These are phyloP conservation scores for Andrena bucephala DNA, from an alignment of 2,888 invertebrate genomes.

Conservation along the genomic window DNA sequence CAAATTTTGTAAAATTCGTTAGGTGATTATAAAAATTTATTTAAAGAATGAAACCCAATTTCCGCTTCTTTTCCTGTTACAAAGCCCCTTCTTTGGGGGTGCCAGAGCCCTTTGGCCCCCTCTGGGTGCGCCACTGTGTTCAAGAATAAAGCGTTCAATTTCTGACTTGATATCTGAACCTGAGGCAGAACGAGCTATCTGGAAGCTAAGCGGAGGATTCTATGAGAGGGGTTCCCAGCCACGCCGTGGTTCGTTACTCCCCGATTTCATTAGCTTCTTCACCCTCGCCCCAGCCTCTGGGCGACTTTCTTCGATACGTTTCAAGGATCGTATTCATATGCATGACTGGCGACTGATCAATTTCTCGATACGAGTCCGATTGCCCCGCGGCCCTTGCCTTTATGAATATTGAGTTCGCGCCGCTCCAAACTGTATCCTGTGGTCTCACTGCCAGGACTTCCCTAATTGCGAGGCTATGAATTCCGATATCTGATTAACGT, in stretches of 20 bases:
- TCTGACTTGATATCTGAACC: neutral
- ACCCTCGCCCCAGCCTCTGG: neutral
- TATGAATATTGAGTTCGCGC: slow-evolving; percentile 46
- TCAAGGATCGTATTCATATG: slow-evolving; percentile 28
- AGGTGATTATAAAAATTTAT: too few species aligned
- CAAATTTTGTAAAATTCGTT: too few species aligned
- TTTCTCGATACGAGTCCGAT: slow-evolving; percentile 55
- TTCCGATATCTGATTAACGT: slow-evolving; percentile 54
- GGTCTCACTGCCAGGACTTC: slow-evolving; percentile 20
- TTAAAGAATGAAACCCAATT: too few species aligned
- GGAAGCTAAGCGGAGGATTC: neutral
- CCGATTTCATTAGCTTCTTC: slow-evolving; percentile 20
- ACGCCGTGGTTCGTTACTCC: slow-evolving; percentile 16
- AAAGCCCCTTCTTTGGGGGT: too few species aligned
- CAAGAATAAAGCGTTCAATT: neutral
- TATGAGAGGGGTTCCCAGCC: too few species aligned
- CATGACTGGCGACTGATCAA: slow-evolving; percentile 40
- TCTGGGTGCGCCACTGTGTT: too few species aligned
- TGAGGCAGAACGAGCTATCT: neutral
- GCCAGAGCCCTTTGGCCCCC: too few species aligned
- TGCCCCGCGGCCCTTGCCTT: slow-evolving; percentile 20
- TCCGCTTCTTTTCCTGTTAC: too few species aligned
- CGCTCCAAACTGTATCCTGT: slow-evolving; percentile 32
- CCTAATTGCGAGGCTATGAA: slow-evolving; percentile 51
- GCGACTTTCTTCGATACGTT: slow-evolving; percentile 9